Evolutionary conservation across 2,113 vertebrate species (phyloP), one percentile per base, ranked within the genome.

Genomic region (Ciconia maguari): DNA sequence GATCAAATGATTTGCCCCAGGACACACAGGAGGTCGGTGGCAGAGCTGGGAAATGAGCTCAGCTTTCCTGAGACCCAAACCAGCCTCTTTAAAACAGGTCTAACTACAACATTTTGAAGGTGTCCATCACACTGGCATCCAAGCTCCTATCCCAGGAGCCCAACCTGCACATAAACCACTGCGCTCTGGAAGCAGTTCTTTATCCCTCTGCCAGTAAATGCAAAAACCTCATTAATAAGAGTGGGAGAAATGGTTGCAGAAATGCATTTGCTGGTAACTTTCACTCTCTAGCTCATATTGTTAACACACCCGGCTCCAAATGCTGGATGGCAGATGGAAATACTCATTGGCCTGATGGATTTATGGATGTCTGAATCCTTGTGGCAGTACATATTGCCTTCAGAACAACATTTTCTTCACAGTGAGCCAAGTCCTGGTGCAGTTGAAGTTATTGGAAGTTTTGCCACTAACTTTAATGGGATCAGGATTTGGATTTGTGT

Each of bases 281-380:
- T 96, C 96, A 87, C 92, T 97, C 95, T 93, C 68, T 74, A 86
- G 69, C 69, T 93, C 93, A 91, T 89, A 89, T 95, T 96, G 93
- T 87, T 96, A 92, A 85, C 90, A 97, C 74, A 92, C 80, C 49
- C 13, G 0, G 32, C 84, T 93, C 76, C 80, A 82, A 92, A 85
- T 82, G 74, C 75, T 89, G 95, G 80, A 60, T 87, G 89, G 93
- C 93, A 96, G 95, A 95, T 97, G 94, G 90, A 96, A 97, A 68
- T 93, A 89, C 76, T 97, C 96, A 87, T 25, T 75, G 88, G 58
- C 32, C 76, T 94, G 91, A 97, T 93, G 94, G 94, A 96, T 96
- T 96, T 96, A 97, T 95, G 72, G 68, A 16, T 55, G 75, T 80
- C 85, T 95, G 89, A 95, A 89, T 91, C 94, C 79, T 97, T 71